These are phyloP conservation scores for Petrolisthes manimaculis DNA, from an alignment of 2,888 invertebrate genomes.

Conservation along the genomic window DNA sequence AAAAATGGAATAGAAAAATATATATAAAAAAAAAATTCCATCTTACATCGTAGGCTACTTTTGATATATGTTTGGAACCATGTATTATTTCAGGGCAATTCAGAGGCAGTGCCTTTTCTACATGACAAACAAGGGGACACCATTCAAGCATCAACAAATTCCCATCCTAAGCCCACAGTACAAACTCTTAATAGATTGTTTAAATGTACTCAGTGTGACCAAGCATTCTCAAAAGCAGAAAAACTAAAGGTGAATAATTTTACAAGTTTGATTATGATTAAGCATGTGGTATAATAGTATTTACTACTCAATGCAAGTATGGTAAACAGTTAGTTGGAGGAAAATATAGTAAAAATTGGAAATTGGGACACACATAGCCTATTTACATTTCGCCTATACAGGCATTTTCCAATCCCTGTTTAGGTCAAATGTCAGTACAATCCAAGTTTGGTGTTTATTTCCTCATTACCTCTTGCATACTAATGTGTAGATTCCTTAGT, in stretches of 20 bases:
- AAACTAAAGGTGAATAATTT: conserved; percentile 33
- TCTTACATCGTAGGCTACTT: too few relatives aligned
- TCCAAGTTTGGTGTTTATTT: too few relatives aligned
- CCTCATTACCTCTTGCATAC: too few relatives aligned
- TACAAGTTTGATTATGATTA: not conserved
- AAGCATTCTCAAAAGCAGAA: conserved; percentile 34
- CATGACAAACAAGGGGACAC: conserved; percentile 6
- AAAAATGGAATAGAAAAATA: too few relatives aligned
- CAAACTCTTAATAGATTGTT: conserved; percentile 15
- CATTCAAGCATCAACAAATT: not conserved
- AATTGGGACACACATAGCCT: too few relatives aligned
- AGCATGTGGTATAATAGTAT: not conserved
- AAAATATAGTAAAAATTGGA: not conserved
- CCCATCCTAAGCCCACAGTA: conserved; percentile 5
- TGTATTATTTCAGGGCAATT: not conserved
- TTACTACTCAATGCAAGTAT: not conserved
- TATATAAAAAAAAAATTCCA: too few relatives aligned
- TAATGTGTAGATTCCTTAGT: too few relatives aligned
- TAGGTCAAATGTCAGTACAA: too few relatives aligned
- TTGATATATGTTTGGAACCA: too few relatives aligned
- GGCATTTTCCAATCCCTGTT: too few relatives aligned
- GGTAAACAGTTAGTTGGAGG: not conserved
- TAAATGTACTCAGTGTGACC: conserved; percentile 41
- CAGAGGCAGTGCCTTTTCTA: not conserved
- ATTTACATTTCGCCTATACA: too few relatives aligned